Percentiles rank a stretch among this genome's conserved stretches.
These are phyloP conservation scores for Gryon sp. DNA, from an alignment of 1,140 invertebrate species.

Conservation along the genomic window DNA sequence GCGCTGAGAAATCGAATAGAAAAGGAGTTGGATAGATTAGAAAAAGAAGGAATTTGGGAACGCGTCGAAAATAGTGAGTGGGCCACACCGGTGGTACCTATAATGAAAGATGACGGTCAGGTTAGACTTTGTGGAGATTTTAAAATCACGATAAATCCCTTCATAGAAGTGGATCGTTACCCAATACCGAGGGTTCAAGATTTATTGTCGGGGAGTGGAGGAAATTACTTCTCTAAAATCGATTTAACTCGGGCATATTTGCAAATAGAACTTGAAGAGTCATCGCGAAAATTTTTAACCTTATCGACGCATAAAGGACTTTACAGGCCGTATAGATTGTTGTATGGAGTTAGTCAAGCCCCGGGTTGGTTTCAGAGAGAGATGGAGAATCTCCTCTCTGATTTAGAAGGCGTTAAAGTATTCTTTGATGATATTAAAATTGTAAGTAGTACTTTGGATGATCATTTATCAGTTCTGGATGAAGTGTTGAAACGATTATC, in stretches of 20 bases:
- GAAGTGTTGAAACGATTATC: background rate
- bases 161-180: conserved; percentile 5
- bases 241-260: conserved; percentile 5
- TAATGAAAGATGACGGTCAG: background rate
- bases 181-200: conserved; percentile 23
- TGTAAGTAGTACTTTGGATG: no score
- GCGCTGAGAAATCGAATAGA: conserved; percentile 20
- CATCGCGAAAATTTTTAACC: background rate
- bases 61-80: conserved; percentile 10
- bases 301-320: no score
- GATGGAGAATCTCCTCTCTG: background rate
- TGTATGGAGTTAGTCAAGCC: background rate
- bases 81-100: background rate
- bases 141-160: background rate
- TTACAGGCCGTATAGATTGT: background rate
- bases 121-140: conserved; percentile 1
- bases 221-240: conserved; percentile 3
- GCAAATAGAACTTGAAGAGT: conserved; percentile 1
- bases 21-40: conserved; percentile 35
- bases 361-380: conserved; percentile 5
- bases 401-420: background rate
- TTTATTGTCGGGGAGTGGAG: background rate
- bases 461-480: no score
- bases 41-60: conserved; percentile 22
- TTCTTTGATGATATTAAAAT: conserved; percentile 33